phyloP scores from a whole-genome alignment of 2,113 vertebrate species.

The Phycodurus eques region DNA sequence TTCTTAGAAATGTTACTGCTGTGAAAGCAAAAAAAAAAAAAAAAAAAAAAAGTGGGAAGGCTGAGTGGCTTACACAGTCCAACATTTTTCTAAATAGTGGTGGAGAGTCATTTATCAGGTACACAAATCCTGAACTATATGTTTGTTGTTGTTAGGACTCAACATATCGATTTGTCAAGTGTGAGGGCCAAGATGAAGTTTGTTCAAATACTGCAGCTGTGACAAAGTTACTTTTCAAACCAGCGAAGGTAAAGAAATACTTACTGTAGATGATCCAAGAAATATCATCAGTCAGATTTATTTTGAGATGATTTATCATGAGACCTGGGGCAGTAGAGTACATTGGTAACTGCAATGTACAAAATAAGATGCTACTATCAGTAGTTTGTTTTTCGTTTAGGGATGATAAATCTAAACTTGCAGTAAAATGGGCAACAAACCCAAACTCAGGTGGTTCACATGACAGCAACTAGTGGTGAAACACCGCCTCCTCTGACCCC shows the following conservation, averaged over 20 bases:
- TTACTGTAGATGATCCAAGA: constrained; percentile 1
- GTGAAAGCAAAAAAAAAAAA: constrained; percentile 26
- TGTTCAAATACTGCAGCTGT: constrained; percentile 26
- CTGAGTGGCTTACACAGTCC: constrained; percentile 17
- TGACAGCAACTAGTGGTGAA: constrained; percentile 6
- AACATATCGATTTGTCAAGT: constrained; percentile 24
- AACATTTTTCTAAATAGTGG: not conserved
- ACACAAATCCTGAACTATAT: constrained; percentile 10
- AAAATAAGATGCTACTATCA: not conserved
- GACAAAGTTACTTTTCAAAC: constrained; percentile 3
- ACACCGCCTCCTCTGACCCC: not conserved
- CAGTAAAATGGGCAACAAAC: not conserved
- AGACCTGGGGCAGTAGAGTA: not conserved
- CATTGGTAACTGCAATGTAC: not conserved
- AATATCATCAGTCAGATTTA: constrained; percentile 1
- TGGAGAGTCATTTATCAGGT: constrained; percentile 26
- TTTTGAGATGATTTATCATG: not conserved
- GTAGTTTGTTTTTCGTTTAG: not conserved
- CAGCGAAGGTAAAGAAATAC: not conserved
- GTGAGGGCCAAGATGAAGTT: constrained; percentile 16
- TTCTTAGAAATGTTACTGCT: constrained; percentile 20
- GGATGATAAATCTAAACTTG: not conserved
- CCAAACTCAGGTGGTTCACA: constrained; percentile 1
- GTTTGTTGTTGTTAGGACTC: constrained; percentile 19
- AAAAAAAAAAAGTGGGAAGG: too few species aligned